Conservation (phyloP, 2,113 vertebrate genomes). For the Antigone vipio region DNA sequence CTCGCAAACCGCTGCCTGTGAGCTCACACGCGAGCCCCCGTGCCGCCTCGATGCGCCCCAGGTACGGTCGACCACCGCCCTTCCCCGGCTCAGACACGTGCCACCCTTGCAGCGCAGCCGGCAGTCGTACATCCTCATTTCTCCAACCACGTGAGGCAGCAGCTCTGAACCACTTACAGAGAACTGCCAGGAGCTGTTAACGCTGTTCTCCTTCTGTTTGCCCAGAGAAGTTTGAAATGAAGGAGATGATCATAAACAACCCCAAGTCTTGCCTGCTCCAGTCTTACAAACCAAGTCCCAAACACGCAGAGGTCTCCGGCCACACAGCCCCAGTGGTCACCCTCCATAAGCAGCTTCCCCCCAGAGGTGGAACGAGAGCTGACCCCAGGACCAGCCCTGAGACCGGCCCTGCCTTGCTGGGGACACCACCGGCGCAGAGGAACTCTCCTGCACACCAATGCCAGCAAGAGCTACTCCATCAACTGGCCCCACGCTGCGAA, state of each 20-base stretch:
- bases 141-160: background rate
- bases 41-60: rapidly evolving
- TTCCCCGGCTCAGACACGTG: rapidly evolving
- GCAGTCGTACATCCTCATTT: background rate
- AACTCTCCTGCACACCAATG: background rate
- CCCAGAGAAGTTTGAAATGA: background rate
- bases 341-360: background rate
- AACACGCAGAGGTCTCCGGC: background rate
- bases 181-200: background rate
- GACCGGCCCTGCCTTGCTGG: background rate
- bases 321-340: rapidly evolving
- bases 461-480: background rate
- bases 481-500: rapidly evolving
- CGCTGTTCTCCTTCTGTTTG: background rate
- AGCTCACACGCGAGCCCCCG: rapidly evolving
- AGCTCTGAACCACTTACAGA: background rate
- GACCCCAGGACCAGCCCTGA: background rate
- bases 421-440: rapidly evolving
- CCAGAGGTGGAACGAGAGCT: background rate
- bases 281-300: rapidly evolving
- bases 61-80: background rate
- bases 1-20: rapidly evolving
- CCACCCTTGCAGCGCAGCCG: background rate
- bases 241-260: background rate
- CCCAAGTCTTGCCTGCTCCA: background rate